Evolutionary conservation across 1,140 invertebrate species (phyloP), one percentile per base, ranked within the genome.

Genomic region (Ips nitidus): DNA sequence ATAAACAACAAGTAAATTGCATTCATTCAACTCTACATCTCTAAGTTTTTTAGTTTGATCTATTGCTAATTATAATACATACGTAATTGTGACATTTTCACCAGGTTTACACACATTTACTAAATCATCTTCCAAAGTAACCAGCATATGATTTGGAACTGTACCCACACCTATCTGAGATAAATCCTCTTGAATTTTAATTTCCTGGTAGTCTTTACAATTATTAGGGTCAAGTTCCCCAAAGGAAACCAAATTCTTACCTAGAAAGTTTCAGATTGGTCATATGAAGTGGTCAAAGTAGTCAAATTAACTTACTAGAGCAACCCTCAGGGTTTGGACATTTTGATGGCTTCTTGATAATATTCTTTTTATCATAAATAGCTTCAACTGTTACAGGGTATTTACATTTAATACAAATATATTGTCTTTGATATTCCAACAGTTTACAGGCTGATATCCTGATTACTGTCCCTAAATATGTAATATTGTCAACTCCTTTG

Each of bases 131-230:
- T 95, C 89, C 43, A 96, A 80, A 41, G 91, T 87, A 1, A 95
- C 87, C 86, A 87, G 90, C 82, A 94, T 87, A 5, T 90, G 88
- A n/a, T 87, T 83, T 1, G 92, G 92, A 74, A 94, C 89, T 36
- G 86, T 86, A 7, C 91, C 91, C 69, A 92, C 82, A 56, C 83
- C 83, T 43, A 92, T 78, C 75, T 89, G 88, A 68, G 88, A 87
- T 6, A 91, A 84, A 83, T 91, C 90, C 76, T 93, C 91, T 82
- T 93, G 91, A 76, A 93, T 85, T 84, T 94, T 94, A 36, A 97
- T 88, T 86, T 97, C 94, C 82, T 96, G 94, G 82, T 93, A 95
- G 84, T 97, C 94, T 73, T 88, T 88, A 77, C 88, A 94, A 76
- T 90, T 86, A 63, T 86, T 82, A 73, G 87, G 84, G 57, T 87